phyloP scores from a whole-genome alignment of 2,888 invertebrate genomes.

The Papilio gigon region DNA sequence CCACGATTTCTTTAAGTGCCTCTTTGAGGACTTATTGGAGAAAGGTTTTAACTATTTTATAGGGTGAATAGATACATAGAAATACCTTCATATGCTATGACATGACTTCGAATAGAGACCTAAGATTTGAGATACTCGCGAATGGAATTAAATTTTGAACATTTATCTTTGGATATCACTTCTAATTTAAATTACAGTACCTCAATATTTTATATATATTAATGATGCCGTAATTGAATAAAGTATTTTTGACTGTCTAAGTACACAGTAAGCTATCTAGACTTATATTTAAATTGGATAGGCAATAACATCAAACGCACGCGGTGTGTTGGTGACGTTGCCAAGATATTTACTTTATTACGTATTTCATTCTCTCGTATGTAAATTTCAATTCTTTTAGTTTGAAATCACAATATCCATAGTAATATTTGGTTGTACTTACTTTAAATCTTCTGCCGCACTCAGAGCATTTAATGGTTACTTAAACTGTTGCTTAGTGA shows the following conservation, averaged over 20 bases:
- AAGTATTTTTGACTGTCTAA: background rate
- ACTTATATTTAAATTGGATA: slow-evolving; percentile 7
- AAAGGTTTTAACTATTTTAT: slow-evolving; percentile 9
- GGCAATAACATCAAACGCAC: slow-evolving; percentile 13
- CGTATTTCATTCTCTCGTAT: slow-evolving; percentile 11
- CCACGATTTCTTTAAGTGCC: slow-evolving; percentile 28
- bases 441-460: too few relatives aligned
- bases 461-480: too few relatives aligned
- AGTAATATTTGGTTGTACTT: too few relatives aligned
- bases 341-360: slow-evolving; percentile 22
- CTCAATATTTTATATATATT: background rate
- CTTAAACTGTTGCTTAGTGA: too few relatives aligned
- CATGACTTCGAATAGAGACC: background rate
- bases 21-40: slow-evolving; percentile 2
- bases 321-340: slow-evolving; percentile 6
- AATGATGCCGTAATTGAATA: background rate
- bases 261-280: background rate
- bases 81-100: background rate
- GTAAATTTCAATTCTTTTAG: background rate
- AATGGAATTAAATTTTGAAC: too few relatives aligned
- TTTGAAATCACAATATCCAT: too few relatives aligned
- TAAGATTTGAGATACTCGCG: too few relatives aligned
- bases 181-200: background rate
- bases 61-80: too few relatives aligned
- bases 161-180: background rate